phyloP scores from a whole-genome alignment of 2,113 vertebrate genomes.

The Albula glossodonta region DNA sequence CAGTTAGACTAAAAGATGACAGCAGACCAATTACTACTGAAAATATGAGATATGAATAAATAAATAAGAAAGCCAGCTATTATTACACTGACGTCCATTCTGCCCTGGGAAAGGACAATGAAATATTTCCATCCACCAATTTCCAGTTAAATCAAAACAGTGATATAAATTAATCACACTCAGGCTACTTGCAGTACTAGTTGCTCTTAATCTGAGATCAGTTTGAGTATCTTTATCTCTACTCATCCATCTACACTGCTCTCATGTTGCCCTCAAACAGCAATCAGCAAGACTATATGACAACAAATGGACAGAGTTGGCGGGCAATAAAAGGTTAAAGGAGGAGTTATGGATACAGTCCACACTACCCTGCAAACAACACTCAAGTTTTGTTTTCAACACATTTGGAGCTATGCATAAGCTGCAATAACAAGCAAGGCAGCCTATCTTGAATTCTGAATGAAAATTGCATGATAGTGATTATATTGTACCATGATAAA shows the following conservation, averaged over 20 bases:
- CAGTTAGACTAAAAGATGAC: background rate
- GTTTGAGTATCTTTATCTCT: background rate
- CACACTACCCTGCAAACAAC: background rate
- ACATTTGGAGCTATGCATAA: background rate
- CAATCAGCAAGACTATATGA: background rate
- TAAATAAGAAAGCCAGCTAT: background rate
- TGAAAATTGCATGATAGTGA: background rate
- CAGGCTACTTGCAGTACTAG: no score
- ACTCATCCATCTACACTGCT: background rate
- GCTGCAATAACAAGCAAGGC: background rate
- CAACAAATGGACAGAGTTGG: background rate
- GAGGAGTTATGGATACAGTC: background rate
- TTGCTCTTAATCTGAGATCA: background rate
- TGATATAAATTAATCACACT: background rate
- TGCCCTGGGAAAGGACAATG: background rate
- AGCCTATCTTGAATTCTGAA: background rate
- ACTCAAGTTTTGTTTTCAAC: background rate
- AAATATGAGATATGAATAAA: background rate
- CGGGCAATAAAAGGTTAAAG: background rate
- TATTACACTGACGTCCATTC: background rate
- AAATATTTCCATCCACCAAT: background rate
- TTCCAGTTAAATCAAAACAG: background rate
- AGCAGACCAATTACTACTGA: background rate
- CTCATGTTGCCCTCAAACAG: constrained; percentile 1
- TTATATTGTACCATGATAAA: background rate